Evolutionary conservation across 2,113 vertebrate species (phyloP).

Genomic region (Calyptomena viridis): DNA sequence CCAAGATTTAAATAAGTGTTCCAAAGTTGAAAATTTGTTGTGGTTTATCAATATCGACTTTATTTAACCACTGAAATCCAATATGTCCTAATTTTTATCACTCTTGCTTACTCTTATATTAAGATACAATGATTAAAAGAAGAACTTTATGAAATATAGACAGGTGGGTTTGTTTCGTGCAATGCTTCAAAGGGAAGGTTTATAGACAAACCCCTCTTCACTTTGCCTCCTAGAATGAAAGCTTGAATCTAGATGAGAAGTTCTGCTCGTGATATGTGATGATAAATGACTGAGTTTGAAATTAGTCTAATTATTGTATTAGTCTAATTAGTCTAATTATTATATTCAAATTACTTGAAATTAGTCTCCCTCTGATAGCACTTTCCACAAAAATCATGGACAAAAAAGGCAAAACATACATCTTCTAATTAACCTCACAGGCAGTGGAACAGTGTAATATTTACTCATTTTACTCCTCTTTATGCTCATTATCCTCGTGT

Average conservation of each 20-base stretch:
- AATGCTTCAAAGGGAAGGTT: not conserved
- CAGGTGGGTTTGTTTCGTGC: not conserved
- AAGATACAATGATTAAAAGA: not conserved
- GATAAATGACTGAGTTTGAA: not conserved
- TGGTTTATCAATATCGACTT: not conserved
- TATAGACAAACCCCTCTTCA: not conserved
- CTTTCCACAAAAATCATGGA: not conserved
- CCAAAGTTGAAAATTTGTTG: not conserved
- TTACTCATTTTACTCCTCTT: not conserved
- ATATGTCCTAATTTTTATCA: not conserved
- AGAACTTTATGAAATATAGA: not conserved
- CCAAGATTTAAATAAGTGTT: not conserved
- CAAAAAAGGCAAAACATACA: not conserved
- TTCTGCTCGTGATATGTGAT: not conserved
- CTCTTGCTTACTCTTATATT: not conserved
- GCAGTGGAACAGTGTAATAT: not conserved
- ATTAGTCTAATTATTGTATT: not conserved
- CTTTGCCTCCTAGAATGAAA: not conserved
- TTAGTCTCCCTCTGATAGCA: not conserved
- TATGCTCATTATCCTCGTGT: not conserved
- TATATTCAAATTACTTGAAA: not conserved
- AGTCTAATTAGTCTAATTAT: no score
- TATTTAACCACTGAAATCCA: not conserved
- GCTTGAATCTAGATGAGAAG: not conserved
- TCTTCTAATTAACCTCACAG: not conserved